Evolutionary conservation across 1,140 invertebrate species (phyloP).

Genomic region (Calliphora vicina): DNA sequence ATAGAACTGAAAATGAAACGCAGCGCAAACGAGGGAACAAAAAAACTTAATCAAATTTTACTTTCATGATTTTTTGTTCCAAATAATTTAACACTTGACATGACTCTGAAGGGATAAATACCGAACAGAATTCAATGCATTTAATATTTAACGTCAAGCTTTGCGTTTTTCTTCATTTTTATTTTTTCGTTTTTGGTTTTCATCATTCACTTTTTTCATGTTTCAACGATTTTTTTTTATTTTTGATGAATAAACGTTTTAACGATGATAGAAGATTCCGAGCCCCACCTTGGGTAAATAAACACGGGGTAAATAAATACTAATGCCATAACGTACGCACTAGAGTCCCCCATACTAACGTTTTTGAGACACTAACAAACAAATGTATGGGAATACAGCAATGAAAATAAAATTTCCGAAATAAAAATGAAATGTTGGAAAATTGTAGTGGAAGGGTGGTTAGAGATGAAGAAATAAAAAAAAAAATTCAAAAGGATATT

Average conservation of each 20-base stretch:
- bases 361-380: background rate
- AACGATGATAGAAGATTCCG: constrained; percentile 21
- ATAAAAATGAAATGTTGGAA: background rate
- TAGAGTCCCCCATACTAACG: background rate
- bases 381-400: background rate
- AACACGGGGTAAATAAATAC: background rate
- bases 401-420: background rate
- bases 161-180: background rate
- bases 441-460: no score
- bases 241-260: background rate
- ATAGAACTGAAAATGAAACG: background rate
- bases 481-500: constrained; percentile 39
- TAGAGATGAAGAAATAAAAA: background rate
- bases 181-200: background rate
- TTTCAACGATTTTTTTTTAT: background rate
- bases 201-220: background rate
- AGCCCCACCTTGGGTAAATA: constrained; percentile 12
- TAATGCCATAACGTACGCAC: background rate
- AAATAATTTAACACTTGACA: constrained; percentile 32
- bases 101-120: constrained; percentile 16
- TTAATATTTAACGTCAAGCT: constrained; percentile 20
- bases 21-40: background rate
- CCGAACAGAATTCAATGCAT: constrained; percentile 21
- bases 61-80: constrained; percentile 30
- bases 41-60: constrained; percentile 27